A percentile compares a stretch with the other conserved stretches of the same genome.
These are phyloP conservation scores for Metellina segmentata DNA, from an alignment of 2,888 invertebrate species.

Conservation along the genomic window DNA sequence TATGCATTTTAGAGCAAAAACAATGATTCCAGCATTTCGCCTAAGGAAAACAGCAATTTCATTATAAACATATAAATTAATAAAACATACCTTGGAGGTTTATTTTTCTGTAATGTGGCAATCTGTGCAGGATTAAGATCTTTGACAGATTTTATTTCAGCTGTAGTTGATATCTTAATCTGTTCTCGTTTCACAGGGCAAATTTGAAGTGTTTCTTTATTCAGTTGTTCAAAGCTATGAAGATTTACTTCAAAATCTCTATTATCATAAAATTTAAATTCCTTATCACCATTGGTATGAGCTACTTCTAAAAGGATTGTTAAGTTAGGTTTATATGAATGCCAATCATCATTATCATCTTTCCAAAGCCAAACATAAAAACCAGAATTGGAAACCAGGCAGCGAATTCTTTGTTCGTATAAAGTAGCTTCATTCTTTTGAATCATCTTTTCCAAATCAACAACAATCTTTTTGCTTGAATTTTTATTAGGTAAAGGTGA, in stretches of 20 bases:
- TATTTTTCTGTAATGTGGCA: neutral
- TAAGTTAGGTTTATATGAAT: conserved; percentile 31
- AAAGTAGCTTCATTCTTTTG: conserved; percentile 41
- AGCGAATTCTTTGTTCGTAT: conserved; percentile 61
- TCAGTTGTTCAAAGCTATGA: conserved; percentile 23
- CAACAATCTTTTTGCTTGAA: conserved; percentile 1
- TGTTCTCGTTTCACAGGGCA: conserved; percentile 23
- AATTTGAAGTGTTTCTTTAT: conserved; percentile 6
- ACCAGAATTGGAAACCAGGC: conserved; percentile 27
- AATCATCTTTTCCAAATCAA: conserved; percentile 57
- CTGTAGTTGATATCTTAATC: conserved; percentile 16
- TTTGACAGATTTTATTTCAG: conserved; percentile 3
- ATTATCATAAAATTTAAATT: neutral
- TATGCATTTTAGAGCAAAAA: no score
- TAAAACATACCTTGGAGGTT: conserved; percentile 23
- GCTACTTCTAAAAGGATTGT: conserved; percentile 41
- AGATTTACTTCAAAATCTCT: conserved; percentile 49
- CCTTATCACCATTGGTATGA: conserved; percentile 26
- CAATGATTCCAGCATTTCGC: no score
- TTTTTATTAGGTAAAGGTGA: conserved; percentile 26
- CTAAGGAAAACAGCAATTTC: no score
- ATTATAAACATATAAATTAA: neutral
- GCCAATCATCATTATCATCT: conserved; percentile 48
- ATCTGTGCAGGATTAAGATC: neutral
- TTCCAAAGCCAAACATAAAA: conserved; percentile 59